phyloP scores from a whole-genome alignment of 2,113 vertebrate species.

The Electrona antarctica region DNA sequence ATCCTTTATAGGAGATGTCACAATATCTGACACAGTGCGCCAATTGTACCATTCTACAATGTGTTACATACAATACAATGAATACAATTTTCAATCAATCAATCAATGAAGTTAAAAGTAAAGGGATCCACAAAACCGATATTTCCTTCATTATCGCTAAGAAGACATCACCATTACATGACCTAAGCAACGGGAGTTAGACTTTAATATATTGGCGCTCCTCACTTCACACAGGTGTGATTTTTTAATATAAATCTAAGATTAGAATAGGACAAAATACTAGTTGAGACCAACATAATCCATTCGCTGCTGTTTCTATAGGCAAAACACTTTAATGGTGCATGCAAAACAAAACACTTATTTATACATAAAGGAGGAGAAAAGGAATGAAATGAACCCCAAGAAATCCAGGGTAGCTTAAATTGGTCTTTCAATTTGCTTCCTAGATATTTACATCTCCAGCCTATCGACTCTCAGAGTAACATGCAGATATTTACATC shows the following conservation, averaged over 20 bases:
- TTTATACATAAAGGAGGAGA: slow-evolving; percentile 51
- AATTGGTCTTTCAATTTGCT: slow-evolving; percentile 12
- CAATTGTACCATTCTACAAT: too few species aligned
- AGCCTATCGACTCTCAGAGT: too few species aligned
- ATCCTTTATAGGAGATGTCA: too few species aligned
- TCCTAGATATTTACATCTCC: slow-evolving; percentile 13
- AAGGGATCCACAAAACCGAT: background rate
- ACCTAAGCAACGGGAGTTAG: too few species aligned
- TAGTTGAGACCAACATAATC: too few species aligned
- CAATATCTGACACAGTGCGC: too few species aligned
- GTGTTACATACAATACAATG: too few species aligned
- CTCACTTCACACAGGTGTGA: too few species aligned
- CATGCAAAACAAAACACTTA: slow-evolving; percentile 51
- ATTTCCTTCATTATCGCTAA: background rate
- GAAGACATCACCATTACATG: slow-evolving; percentile 5
- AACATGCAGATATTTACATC: slow-evolving; percentile 3
- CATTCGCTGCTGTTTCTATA: slow-evolving; percentile 10
- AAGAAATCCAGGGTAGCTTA: slow-evolving; percentile 17
- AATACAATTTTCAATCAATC: too few species aligned
- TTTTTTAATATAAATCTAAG: too few species aligned
- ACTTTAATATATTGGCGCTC: too few species aligned
- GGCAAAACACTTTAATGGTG: slow-evolving; percentile 45
- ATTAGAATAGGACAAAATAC: too few species aligned
- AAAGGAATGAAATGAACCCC: slow-evolving; percentile 20
- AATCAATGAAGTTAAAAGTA: background rate